These are phyloP conservation scores for Heliconius ethilla DNA, from an alignment of 2,888 invertebrate species.

Conservation along the genomic window DNA sequence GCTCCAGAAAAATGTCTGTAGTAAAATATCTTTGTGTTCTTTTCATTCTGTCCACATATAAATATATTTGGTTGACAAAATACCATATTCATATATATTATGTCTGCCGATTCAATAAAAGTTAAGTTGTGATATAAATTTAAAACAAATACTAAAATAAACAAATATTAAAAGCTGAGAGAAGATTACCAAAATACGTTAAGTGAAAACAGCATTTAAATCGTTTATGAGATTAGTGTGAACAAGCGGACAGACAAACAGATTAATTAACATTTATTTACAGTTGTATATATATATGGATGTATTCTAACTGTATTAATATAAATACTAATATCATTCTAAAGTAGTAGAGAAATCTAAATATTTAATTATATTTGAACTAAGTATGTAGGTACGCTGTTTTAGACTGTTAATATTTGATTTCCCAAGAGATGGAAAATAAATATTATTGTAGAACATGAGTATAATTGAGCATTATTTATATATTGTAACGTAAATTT, in stretches of 20 bases:
- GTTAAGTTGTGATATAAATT: no score
- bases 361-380: slow-evolving; percentile 27
- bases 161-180: no score
- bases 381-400: neutral
- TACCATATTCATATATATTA: neutral
- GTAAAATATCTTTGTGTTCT: neutral
- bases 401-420: slow-evolving; percentile 9
- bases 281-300: neutral
- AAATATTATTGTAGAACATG: neutral
- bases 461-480: neutral
- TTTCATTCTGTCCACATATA: neutral
- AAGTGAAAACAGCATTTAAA: no score
- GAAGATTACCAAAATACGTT: no score
- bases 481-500: neutral
- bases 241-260: no score
- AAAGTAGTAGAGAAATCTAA: slow-evolving; percentile 9
- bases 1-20: neutral
- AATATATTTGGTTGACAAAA: neutral
- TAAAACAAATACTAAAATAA: no score
- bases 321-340: neutral
- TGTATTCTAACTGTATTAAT: neutral
- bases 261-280: no score
- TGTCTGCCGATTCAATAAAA: no score
- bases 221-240: no score
- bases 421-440: neutral